Evolutionary conservation across 2,797 vertebrate species (phyloP), one percentile per base, ranked within the genome.

Genomic region (Catostomus latipinnis): DNA sequence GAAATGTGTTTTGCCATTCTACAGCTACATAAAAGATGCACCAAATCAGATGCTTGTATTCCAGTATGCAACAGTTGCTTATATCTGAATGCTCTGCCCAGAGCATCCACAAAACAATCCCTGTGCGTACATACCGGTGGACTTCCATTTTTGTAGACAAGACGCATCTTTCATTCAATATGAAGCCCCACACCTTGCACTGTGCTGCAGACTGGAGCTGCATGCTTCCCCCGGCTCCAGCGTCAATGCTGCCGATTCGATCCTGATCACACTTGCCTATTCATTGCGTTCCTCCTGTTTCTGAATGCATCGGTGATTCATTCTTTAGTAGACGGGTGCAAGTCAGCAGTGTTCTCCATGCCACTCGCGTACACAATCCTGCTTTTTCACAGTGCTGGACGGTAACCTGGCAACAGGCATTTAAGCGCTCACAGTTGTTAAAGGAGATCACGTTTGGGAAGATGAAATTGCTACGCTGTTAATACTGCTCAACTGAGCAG

Each of bases 61-160:
- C 6, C 16, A 16, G 80, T 49, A 71, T 70, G 74, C 83, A 86
- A 86, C 87, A 78, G 84, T 87, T 78, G 75, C 76, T 75, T 67
- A 34, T 61, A 81, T 81, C 46, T 63, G 50, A 46, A 8, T 6
- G 53, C 70, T 5, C 73, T n/a, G 50, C 54, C 56, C 34, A 13
- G 34, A 52, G n/a, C 63, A 45, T 57, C 14, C 11, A 61, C 54
- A 73, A 56, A 34, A 34, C 34, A 18, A 73, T 34, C 43, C 50
- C 69, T 46, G 78, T 67, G 67, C 77, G 77, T 91, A 94, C 94
- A 0, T 93, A 94, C 93, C 93, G 92, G 86, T 92, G 91, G 67
- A 89, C 89, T 89, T 94, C 94, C 94, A 94, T 94, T 88, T 92
- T 92, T 60, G 90, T 90, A 72, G 89, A 85, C 73, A 85, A 78